These are phyloP conservation scores for Nowickia ferox DNA, from an alignment of 2,888 invertebrate species.

Conservation along the genomic window DNA sequence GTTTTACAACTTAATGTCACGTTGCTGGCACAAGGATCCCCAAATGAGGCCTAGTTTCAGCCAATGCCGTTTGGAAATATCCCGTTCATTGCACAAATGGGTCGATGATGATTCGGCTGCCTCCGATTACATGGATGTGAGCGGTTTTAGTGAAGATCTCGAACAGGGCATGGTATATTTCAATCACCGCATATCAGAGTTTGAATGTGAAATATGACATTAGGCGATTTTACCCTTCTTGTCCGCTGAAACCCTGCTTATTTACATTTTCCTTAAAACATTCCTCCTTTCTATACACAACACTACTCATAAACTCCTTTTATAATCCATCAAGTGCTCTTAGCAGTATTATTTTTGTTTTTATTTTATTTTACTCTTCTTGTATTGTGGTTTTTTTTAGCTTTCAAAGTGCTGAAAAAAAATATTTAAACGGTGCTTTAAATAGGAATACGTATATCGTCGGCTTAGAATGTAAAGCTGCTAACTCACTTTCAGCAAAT, in stretches of 20 bases:
- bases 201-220: conserved; percentile 86
- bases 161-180: conserved; percentile 83
- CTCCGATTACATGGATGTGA: conserved; percentile 83
- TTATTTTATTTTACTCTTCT: conserved; percentile 42
- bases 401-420: conserved; percentile 58
- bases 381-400: conserved; percentile 21
- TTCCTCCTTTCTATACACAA: not conserved
- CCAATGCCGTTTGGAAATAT: conserved; percentile 84
- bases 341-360: conserved; percentile 74
- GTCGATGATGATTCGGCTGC: conserved; percentile 82
- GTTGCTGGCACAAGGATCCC: conserved; percentile 88
- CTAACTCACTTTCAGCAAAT: too few species aligned
- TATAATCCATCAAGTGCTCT: conserved; percentile 72
- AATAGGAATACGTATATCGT: too few species aligned
- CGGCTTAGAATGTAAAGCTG: too few species aligned
- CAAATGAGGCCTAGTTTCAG: conserved; percentile 89
- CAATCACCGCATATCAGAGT: conserved; percentile 85
- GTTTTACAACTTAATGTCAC: conserved; percentile 86
- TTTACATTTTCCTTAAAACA: not conserved
- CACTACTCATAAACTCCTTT: not conserved
- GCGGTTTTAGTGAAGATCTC: conserved; percentile 83
- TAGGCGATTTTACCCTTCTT: conserved; percentile 73
- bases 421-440: conserved; percentile 53
- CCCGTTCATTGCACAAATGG: conserved; percentile 82
- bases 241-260: conserved; percentile 59